Conservation (phyloP, 2,888 invertebrate species). For the Steinernema carpocapsae region DNA sequence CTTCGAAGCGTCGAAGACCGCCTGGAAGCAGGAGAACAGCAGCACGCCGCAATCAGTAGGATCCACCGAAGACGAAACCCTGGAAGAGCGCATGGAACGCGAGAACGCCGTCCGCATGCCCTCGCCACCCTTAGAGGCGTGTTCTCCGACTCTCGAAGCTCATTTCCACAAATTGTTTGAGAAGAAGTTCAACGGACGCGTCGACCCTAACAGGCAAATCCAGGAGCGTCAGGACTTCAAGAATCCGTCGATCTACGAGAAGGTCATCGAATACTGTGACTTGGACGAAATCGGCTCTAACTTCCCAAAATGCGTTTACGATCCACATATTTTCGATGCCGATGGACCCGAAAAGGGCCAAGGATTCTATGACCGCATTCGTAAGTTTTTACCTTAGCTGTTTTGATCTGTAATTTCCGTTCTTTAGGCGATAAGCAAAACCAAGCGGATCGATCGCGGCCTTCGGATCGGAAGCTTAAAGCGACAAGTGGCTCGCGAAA, state of each 20-base stretch:
- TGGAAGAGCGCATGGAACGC: conserved; percentile 11
- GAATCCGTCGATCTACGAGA: conserved; percentile 97
- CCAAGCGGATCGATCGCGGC: neutral
- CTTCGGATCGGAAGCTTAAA: conserved; percentile 8
- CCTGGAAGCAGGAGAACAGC: conserved; percentile 30
- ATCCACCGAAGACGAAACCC: neutral
- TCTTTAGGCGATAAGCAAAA: conserved; percentile 6
- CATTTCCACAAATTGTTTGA: conserved; percentile 44
- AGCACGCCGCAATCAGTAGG: conserved; percentile 22
- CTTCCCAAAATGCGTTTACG: conserved; percentile 86
- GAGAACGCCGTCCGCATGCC: conserved; percentile 17
- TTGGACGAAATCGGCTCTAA: conserved; percentile 96
- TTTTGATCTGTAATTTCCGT: no score
- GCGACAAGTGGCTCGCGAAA: neutral
- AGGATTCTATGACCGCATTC: conserved; percentile 27
- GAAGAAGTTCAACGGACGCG: conserved; percentile 76
- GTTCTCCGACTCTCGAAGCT: neutral
- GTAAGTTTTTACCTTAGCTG: no score
- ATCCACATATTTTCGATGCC: conserved; percentile 82
- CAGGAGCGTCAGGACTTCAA: conserved; percentile 90
- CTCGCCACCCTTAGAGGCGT: neutral
- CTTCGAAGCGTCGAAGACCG: conserved; percentile 5
- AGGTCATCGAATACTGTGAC: conserved; percentile 88
- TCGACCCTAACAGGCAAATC: conserved; percentile 87
- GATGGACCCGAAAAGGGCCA: conserved; percentile 24